phyloP scores from a whole-genome alignment of 2,888 invertebrate species.

The Drosophila multiciliata region DNA sequence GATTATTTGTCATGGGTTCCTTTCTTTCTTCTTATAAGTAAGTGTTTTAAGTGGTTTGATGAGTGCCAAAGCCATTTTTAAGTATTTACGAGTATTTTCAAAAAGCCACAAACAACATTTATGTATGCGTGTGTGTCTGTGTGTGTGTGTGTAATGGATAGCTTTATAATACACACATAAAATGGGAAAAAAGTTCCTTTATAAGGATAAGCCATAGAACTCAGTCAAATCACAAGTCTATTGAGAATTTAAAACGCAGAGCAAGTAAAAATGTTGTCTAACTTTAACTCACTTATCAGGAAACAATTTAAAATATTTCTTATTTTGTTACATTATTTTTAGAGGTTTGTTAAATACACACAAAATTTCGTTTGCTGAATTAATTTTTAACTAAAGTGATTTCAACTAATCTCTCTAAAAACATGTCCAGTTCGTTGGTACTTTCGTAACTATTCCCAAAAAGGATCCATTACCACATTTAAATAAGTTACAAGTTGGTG shows the following conservation, averaged over 20 bases:
- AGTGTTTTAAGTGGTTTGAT: slow-evolving; percentile 30
- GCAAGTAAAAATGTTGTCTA: not conserved
- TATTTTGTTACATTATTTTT: not conserved
- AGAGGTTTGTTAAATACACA: not conserved
- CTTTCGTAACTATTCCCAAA: not conserved
- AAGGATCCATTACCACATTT: slow-evolving; percentile 62
- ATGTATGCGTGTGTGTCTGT: slow-evolving; percentile 52
- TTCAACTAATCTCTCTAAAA: not conserved
- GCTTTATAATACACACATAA: slow-evolving; percentile 14
- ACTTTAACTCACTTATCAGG: not conserved
- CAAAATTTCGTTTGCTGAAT: too few relatives aligned
- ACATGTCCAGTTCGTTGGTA: slow-evolving; percentile 10
- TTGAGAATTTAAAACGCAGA: not conserved
- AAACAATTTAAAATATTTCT: not conserved
- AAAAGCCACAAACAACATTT: slow-evolving; percentile 70
- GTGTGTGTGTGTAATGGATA: slow-evolving; percentile 14
- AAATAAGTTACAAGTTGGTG: slow-evolving; percentile 62
- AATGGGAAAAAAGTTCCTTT: not conserved
- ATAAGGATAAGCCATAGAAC: not conserved
- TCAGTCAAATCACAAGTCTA: not conserved
- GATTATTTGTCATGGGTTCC: slow-evolving; percentile 13
- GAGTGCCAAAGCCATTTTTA: slow-evolving; percentile 76
- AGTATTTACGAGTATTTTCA: slow-evolving; percentile 34
- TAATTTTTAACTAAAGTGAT: too few relatives aligned
- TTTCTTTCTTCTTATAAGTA: slow-evolving; percentile 31